These are phyloP conservation scores for Pediacus dermestoides DNA, from an alignment of 2,888 invertebrate genomes.

Conservation along the genomic window DNA sequence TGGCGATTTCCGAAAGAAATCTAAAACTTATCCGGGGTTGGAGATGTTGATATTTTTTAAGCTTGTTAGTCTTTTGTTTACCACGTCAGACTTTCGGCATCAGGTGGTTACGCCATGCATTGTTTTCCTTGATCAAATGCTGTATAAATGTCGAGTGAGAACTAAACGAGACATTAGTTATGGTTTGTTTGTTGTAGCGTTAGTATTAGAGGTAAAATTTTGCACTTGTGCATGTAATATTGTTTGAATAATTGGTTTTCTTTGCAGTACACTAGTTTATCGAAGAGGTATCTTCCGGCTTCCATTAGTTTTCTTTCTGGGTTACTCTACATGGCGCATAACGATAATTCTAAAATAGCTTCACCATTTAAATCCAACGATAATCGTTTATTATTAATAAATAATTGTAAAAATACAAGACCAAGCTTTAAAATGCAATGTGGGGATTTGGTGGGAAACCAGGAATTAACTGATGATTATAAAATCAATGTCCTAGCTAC, in stretches of 20 bases:
- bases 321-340: conserved; percentile 67
- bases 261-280: conserved; percentile 67
- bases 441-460: conserved; percentile 55
- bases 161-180: conserved; percentile 66
- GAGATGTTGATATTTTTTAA: conserved; percentile 79
- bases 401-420: conserved; percentile 47
- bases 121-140: conserved; percentile 78
- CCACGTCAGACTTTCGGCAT: conserved; percentile 88
- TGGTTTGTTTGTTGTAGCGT: conserved; percentile 71
- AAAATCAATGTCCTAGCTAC: conserved; percentile 61
- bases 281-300: conserved; percentile 78
- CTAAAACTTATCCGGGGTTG: conserved; percentile 60
- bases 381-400: conserved; percentile 53
- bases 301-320: conserved; percentile 77
- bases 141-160: conserved; percentile 62
- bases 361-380: conserved; percentile 64
- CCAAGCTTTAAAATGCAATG: conserved; percentile 51
- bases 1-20: conserved; percentile 57
- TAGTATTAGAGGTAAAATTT: conserved; percentile 65
- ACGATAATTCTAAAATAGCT: conserved; percentile 60
- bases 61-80: conserved; percentile 74
- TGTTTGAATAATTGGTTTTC: conserved; percentile 4
- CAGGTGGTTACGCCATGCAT: conserved; percentile 82
- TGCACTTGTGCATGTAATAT: conserved; percentile 8
- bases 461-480: conserved; percentile 54